Evolutionary conservation across 2,888 invertebrate species (phyloP).

Genomic region (Tenthredo scrophulariae): DNA sequence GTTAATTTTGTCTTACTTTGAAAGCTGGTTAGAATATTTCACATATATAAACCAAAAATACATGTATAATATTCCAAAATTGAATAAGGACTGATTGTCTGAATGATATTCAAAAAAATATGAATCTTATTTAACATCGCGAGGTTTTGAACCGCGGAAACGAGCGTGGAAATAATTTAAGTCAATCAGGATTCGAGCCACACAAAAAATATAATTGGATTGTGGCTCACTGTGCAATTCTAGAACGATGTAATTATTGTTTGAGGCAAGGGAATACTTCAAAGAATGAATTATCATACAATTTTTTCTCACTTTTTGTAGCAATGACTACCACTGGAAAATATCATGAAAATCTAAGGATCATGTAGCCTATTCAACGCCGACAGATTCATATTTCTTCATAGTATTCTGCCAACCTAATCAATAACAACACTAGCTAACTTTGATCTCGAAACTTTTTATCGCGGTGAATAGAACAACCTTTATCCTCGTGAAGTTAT

Average conservation of each 20-base stretch:
- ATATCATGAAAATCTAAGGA: background rate
- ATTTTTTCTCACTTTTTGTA: background rate
- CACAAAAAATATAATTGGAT: conserved; percentile 31
- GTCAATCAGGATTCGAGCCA: background rate
- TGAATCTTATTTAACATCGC: background rate
- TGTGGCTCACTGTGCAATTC: background rate
- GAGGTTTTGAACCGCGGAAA: background rate
- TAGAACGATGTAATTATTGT: conserved; percentile 9
- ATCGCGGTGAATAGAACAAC: background rate
- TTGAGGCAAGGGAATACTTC: conserved; percentile 23
- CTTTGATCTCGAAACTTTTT: conserved; percentile 25
- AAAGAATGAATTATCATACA: conserved; percentile 27
- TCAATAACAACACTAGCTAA: background rate
- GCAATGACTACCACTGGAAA: background rate
- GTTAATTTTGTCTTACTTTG: background rate
- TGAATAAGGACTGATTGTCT: background rate
- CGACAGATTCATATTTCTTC: background rate
- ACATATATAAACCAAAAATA: background rate
- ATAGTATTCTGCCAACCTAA: background rate
- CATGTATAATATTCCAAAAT: background rate
- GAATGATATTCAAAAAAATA: background rate
- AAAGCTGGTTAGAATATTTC: background rate
- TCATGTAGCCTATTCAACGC: background rate
- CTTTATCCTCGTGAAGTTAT: conserved; percentile 6
- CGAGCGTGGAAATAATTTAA: conserved; percentile 17